These are phyloP conservation scores for Lepisosteus osseus DNA, from an alignment of 2,113 vertebrate species.

Conservation along the genomic window DNA sequence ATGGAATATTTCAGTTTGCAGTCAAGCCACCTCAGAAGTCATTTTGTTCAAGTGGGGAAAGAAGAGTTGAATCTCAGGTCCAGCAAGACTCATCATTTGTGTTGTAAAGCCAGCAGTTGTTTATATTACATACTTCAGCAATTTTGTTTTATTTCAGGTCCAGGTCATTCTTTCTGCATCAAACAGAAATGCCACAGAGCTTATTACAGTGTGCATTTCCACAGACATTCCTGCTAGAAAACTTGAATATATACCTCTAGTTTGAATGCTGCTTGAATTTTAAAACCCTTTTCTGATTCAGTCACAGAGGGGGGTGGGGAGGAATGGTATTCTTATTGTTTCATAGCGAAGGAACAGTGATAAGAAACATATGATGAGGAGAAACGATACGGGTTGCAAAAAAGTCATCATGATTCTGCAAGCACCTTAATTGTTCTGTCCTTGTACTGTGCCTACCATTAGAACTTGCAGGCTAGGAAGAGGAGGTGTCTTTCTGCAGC, in stretches of 20 bases:
- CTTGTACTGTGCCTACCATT: too few species aligned
- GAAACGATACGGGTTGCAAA: too few species aligned
- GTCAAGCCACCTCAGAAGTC: too few species aligned
- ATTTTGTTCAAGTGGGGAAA: slow-evolving; percentile 14
- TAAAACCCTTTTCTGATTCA: slow-evolving; percentile 22
- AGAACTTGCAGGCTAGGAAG: too few species aligned
- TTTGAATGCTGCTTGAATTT: slow-evolving; percentile 46
- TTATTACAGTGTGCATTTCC: slow-evolving; percentile 35
- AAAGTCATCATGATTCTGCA: too few species aligned
- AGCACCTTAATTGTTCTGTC: too few species aligned
- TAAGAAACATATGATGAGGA: too few species aligned
- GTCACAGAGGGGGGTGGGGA: slow-evolving; percentile 19
- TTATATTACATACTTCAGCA: slow-evolving; percentile 29
- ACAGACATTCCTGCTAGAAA: slow-evolving; percentile 67
- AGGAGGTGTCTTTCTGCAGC: too few species aligned
- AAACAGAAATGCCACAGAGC: neutral
- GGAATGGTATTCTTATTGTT: too few species aligned
- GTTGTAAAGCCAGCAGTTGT: slow-evolving; percentile 16
- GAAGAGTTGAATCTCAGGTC: slow-evolving; percentile 24
- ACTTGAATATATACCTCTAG: slow-evolving; percentile 45
- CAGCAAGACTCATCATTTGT: slow-evolving; percentile 26
- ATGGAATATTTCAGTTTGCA: too few species aligned
- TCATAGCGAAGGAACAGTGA: too few species aligned
- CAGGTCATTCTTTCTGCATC: neutral
- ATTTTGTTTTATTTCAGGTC: slow-evolving; percentile 20